Conservation (phyloP, 2,797 vertebrate species). For the Rhynchotus rufescens region DNA sequence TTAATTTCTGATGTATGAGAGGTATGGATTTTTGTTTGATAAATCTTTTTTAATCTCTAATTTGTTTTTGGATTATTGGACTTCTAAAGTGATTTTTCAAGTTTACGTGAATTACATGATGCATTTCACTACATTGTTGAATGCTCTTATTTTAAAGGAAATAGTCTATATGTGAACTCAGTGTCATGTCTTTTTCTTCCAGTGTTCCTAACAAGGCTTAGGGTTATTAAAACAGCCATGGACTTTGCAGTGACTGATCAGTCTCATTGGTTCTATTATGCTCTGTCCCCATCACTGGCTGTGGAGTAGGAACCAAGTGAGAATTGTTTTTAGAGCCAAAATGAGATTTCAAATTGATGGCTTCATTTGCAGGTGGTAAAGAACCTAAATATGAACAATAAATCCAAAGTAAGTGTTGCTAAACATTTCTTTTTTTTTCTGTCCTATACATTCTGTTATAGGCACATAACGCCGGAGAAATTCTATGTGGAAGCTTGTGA, state of each 20-base stretch:
- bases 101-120: neutral
- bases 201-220: neutral
- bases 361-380: neutral
- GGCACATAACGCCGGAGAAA: slow-evolving; percentile 92
- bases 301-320: neutral
- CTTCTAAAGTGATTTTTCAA: neutral
- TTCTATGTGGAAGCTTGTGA: slow-evolving; percentile 94
- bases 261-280: neutral
- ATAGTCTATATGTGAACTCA: neutral
- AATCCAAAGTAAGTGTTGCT: neutral
- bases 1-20: neutral
- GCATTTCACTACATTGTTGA: neutral
- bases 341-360: neutral
- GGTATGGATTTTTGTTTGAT: too few relatives aligned
- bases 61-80: neutral
- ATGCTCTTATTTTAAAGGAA: too few relatives aligned
- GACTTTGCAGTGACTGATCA: neutral
- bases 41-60: too few relatives aligned
- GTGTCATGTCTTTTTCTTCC: neutral
- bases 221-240: neutral
- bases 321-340: neutral
- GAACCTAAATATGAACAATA: neutral
- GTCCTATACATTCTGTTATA: slow-evolving; percentile 47
- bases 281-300: neutral
- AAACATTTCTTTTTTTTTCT: neutral